Evolutionary conservation across 2,797 vertebrate genomes (phyloP).

Genomic region (Antrozous pallidus): DNA sequence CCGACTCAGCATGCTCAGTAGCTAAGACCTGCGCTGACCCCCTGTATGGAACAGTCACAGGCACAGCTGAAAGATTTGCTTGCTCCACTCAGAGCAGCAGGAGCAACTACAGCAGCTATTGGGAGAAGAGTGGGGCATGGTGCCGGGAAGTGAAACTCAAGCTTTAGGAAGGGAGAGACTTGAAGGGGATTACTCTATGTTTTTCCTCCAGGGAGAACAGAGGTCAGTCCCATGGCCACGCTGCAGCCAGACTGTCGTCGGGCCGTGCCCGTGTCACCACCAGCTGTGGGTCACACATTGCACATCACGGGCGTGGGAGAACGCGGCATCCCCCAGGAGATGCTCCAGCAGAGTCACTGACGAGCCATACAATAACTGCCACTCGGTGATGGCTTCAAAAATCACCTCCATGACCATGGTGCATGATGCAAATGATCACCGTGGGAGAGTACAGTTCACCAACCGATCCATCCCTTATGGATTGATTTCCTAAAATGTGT

Average conservation of each 20-base stretch:
- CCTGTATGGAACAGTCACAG: neutral
- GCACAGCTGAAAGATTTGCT: neutral
- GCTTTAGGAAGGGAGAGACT: neutral
- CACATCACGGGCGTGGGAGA: neutral
- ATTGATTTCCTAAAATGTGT: neutral
- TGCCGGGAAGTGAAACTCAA: constrained; percentile 37
- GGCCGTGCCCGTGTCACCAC: neutral
- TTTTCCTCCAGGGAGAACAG: neutral
- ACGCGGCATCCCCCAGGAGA: neutral
- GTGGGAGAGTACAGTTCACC: neutral
- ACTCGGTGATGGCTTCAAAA: neutral
- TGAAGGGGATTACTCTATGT: too few relatives aligned
- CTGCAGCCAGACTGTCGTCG: neutral
- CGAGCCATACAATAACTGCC: neutral
- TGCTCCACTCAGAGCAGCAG: neutral
- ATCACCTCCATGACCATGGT: neutral
- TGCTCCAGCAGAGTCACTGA: neutral
- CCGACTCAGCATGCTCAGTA: neutral
- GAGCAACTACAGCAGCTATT: neutral
- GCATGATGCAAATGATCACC: neutral
- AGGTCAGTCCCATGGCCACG: neutral
- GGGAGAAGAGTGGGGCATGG: too few relatives aligned
- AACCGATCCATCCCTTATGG: neutral
- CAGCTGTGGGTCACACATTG: neutral
- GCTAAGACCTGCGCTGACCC: neutral